Evolutionary conservation across 2,797 vertebrate genomes (phyloP).

Genomic region (Myotis pilosus): DNA sequence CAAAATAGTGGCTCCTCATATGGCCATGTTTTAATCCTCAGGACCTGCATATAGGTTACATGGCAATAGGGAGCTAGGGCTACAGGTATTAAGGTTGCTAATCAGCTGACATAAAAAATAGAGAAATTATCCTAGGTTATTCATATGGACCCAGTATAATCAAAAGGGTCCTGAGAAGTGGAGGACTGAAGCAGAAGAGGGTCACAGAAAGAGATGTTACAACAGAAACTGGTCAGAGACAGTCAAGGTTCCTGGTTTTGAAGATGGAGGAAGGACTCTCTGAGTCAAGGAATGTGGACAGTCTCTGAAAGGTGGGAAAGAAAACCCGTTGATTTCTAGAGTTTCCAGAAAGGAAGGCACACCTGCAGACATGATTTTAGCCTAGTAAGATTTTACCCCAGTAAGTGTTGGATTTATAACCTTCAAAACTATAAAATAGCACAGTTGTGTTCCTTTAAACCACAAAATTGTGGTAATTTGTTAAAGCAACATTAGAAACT

Average conservation of each 20-base stretch:
- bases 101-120: not conserved
- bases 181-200: not conserved
- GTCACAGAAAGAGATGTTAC: not conserved
- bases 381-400: not conserved
- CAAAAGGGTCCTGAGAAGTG: not conserved
- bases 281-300: not conserved
- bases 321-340: not conserved
- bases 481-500: not conserved
- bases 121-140: not conserved
- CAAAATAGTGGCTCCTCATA: not conserved
- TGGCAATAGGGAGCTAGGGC: not conserved
- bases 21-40: not conserved
- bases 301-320: not conserved
- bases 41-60: not conserved
- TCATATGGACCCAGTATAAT: not conserved
- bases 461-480: not conserved
- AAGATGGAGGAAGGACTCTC: not conserved
- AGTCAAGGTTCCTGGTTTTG: not conserved
- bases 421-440: not conserved
- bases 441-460: not conserved
- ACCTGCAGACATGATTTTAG: not conserved
- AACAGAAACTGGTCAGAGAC: not conserved
- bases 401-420: not conserved
- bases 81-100: not conserved
- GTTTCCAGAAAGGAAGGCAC: not conserved